A percentile compares a stretch with the other conserved stretches of the same genome.
Conservation (phyloP, 2,797 vertebrate genomes). For the Carapus acus region DNA sequence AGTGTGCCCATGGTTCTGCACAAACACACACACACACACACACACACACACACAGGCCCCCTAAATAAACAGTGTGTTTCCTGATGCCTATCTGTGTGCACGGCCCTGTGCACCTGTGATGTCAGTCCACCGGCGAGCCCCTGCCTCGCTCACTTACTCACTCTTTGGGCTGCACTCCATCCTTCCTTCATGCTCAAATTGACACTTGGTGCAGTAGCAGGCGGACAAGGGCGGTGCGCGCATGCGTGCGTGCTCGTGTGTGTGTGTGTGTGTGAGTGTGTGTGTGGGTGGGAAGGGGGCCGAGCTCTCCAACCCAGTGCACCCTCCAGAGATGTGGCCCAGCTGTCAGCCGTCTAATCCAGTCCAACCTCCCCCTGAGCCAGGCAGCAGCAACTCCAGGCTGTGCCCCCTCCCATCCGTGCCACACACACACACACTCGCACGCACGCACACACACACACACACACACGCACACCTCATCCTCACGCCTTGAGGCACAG, state of each 20-base stretch:
- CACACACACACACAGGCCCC: slow-evolving; percentile 36
- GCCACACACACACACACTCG: no score
- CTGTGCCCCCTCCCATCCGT: slow-evolving; percentile 58
- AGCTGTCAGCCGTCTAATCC: slow-evolving; percentile 79
- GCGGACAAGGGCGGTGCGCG: no score
- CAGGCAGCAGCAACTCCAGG: slow-evolving; percentile 65
- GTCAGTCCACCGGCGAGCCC: slow-evolving; percentile 68
- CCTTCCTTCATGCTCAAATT: slow-evolving; percentile 75
- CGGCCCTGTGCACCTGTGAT: slow-evolving; percentile 67
- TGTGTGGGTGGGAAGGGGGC: no score
- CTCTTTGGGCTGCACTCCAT: slow-evolving; percentile 67
- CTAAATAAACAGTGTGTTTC: slow-evolving; percentile 71
- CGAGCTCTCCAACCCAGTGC: slow-evolving; percentile 56
- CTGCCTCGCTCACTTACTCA: slow-evolving; percentile 66
- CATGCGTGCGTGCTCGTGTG: no score
- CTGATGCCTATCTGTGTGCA: slow-evolving; percentile 72
- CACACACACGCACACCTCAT: no score
- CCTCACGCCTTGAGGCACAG: slow-evolving; percentile 61
- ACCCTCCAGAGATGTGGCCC: slow-evolving; percentile 75
- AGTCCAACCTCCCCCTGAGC: slow-evolving; percentile 72
- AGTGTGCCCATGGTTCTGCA: slow-evolving; percentile 49
- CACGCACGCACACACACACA: no score
- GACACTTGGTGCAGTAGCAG: slow-evolving; percentile 75
- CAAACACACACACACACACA: slow-evolving; percentile 4
- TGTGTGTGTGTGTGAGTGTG: no score